Conservation (phyloP, 2,113 vertebrate genomes). For the Opisthocomus hoazin region DNA sequence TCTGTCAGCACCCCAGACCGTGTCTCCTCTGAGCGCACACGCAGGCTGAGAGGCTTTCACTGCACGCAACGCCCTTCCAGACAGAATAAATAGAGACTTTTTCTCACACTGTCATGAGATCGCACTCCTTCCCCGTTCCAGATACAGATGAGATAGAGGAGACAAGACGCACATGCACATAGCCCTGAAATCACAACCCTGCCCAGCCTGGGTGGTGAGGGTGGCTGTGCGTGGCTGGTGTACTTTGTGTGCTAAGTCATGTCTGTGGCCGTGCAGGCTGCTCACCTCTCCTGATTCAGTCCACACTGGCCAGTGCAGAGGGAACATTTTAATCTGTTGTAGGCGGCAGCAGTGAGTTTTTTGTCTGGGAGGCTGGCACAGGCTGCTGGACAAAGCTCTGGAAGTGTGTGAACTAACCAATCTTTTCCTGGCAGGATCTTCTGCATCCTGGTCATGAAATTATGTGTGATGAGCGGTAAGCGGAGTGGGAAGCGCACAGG, state of each 20-base stretch:
- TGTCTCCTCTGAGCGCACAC: not conserved
- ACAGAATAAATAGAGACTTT: slow-evolving; percentile 33
- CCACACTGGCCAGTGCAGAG: fast-evolving
- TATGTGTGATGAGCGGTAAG: not conserved
- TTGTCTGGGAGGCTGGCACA: not conserved
- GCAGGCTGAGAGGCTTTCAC: not conserved
- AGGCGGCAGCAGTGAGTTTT: not conserved
- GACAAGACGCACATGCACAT: not conserved
- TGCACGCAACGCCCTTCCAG: not conserved
- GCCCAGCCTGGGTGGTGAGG: not conserved
- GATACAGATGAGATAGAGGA: not conserved
- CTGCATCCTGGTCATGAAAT: not conserved
- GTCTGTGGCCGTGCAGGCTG: not conserved
- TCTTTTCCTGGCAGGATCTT: not conserved
- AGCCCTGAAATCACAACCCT: not conserved
- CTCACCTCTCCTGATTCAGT: not conserved
- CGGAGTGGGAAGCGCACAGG: fast-evolving
- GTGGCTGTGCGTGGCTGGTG: not conserved
- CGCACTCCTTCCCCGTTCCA: not conserved
- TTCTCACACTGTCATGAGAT: slow-evolving; percentile 31
- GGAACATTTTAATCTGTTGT: not conserved
- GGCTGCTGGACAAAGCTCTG: not conserved
- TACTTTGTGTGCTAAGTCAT: fast-evolving
- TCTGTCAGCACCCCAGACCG: not conserved
- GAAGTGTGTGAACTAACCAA: not conserved